Evolutionary conservation across 2,888 invertebrate species (phyloP).

Genomic region (Lutraria lutraria): DNA sequence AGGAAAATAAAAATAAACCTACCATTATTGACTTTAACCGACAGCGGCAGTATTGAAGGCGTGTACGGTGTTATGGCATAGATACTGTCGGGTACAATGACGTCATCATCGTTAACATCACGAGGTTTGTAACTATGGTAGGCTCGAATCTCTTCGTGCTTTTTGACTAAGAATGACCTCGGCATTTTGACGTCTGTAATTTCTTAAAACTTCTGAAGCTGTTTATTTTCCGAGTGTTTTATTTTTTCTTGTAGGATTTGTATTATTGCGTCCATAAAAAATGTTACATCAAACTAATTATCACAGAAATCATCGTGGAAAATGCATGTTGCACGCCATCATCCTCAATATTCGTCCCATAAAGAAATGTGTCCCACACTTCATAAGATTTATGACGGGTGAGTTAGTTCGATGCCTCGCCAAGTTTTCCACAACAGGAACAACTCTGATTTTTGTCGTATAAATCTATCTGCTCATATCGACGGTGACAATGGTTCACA

Average conservation of each 20-base stretch:
- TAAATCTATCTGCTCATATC: slow-evolving; percentile 52
- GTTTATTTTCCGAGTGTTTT: neutral
- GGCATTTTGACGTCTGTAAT: slow-evolving; percentile 75
- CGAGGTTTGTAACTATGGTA: slow-evolving; percentile 77
- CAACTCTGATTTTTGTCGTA: slow-evolving; percentile 28
- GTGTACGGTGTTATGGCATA: slow-evolving; percentile 80
- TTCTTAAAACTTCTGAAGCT: neutral
- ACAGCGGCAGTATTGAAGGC: slow-evolving; percentile 75
- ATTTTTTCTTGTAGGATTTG: neutral
- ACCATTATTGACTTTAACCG: slow-evolving; percentile 82
- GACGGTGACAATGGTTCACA: slow-evolving; percentile 31
- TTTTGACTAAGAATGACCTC: slow-evolving; percentile 83
- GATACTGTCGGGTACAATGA: slow-evolving; percentile 71
- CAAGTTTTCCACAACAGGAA: neutral
- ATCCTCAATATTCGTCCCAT: neutral
- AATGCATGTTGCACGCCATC: neutral
- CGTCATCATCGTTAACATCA: slow-evolving; percentile 71
- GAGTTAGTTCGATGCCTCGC: neutral
- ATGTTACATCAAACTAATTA: neutral
- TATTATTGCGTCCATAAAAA: neutral
- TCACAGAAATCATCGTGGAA: neutral
- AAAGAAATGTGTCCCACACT: slow-evolving; percentile 8
- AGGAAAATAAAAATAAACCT: slow-evolving; percentile 56
- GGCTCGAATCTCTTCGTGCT: slow-evolving; percentile 71
- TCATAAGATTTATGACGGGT: slow-evolving; percentile 2